phyloP scores from a whole-genome alignment of 2,888 invertebrate species.

The Drosophila subsilvestris region DNA sequence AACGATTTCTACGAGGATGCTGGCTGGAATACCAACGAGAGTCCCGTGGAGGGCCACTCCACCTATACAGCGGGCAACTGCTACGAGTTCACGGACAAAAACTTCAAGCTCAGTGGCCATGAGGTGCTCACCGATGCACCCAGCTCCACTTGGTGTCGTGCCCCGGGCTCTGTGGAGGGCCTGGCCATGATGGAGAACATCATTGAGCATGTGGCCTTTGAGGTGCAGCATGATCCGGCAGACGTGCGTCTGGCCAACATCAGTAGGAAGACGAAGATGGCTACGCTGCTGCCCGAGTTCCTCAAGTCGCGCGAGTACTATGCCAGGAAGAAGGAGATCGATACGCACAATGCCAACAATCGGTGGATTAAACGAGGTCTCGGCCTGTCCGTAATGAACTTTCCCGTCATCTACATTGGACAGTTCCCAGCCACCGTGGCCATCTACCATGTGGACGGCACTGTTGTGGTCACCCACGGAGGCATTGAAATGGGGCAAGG shows the following conservation, averaged over 20 bases:
- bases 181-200: slow-evolving; percentile 87
- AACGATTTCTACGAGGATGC: slow-evolving; percentile 86
- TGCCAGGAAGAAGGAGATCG: slow-evolving; percentile 85
- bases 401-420: slow-evolving; percentile 85
- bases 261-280: slow-evolving; percentile 78
- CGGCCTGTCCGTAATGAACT: slow-evolving; percentile 88
- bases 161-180: slow-evolving; percentile 87
- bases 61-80: slow-evolving; percentile 85
- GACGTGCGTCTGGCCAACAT: slow-evolving; percentile 86
- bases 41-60: slow-evolving; percentile 76
- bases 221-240: slow-evolving; percentile 86
- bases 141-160: slow-evolving; percentile 89
- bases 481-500: slow-evolving; percentile 93
- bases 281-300: slow-evolving; percentile 85
- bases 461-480: slow-evolving; percentile 89
- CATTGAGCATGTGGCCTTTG: slow-evolving; percentile 88
- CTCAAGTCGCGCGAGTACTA: slow-evolving; percentile 86
- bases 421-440: slow-evolving; percentile 87
- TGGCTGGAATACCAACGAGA: slow-evolving; percentile 86
- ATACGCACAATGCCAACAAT: slow-evolving; percentile 88
- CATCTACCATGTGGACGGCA: slow-evolving; percentile 89
- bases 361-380: slow-evolving; percentile 92
- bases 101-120: slow-evolving; percentile 88
- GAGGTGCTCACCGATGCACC: slow-evolving; percentile 88
- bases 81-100: slow-evolving; percentile 87